Evolutionary conservation across 64 coral and sea anemone genomes (phyloP).

Genomic region (Pachyseris speciosa): DNA sequence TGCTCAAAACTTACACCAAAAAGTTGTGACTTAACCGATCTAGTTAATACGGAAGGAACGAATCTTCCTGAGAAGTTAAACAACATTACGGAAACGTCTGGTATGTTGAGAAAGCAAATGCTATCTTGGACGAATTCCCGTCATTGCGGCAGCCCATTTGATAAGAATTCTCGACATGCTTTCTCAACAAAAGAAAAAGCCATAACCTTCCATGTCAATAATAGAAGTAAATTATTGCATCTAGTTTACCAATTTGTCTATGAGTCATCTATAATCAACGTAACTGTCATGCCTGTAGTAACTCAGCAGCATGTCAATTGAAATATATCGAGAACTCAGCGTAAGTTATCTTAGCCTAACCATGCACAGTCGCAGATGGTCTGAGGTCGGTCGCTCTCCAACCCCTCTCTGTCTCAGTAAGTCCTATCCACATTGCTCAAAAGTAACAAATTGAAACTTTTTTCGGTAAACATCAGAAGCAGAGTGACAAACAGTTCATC

Average conservation of each 20-base stretch:
- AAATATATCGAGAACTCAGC: no score
- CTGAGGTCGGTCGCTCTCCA: no score
- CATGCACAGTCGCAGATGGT: no score
- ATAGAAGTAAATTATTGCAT: neutral
- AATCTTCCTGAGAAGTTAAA: neutral
- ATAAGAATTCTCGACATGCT: constrained; percentile 18
- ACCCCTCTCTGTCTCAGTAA: no score
- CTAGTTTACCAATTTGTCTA: neutral
- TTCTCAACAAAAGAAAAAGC: constrained; percentile 5
- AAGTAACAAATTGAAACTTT: no score
- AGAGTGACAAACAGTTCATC: no score
- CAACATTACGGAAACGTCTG: neutral
- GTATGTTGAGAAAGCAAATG: neutral
- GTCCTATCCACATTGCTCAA: no score
- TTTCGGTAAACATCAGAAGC: no score
- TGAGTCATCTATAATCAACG: neutral
- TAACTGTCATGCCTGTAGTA: no score
- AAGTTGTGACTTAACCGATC: neutral
- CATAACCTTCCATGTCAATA: neutral
- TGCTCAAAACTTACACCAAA: neutral
- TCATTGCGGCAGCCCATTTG: neutral
- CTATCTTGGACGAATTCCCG: neutral
- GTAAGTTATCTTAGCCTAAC: no score
- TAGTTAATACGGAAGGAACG: neutral
- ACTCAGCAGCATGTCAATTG: no score